These are phyloP conservation scores for Sceloporus tristichus DNA, from an alignment of 2,113 vertebrate species.

Conservation along the genomic window DNA sequence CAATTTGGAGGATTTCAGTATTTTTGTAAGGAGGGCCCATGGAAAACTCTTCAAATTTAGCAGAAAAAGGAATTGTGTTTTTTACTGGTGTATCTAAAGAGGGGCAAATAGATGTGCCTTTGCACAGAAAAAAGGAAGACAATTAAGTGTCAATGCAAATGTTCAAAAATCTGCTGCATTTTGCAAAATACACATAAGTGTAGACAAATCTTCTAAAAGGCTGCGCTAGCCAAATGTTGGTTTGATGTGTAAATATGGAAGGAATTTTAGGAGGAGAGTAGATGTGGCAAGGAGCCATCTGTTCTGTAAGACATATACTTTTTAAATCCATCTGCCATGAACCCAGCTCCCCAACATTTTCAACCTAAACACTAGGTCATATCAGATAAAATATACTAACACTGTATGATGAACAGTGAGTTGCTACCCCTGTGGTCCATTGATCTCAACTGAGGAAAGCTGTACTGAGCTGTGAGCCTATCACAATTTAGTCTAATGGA, in stretches of 20 bases:
- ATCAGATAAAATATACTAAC: slow-evolving; percentile 1
- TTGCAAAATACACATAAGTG: no score
- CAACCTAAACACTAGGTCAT: neutral
- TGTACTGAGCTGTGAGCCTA: slow-evolving; percentile 4
- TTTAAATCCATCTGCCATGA: neutral
- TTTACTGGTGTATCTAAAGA: no score
- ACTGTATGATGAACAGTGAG: neutral
- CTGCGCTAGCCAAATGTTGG: neutral
- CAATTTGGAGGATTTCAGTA: no score
- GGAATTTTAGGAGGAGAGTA: neutral
- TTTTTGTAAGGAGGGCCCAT: no score
- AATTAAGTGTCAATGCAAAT: no score
- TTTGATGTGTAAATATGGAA: neutral
- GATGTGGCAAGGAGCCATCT: neutral
- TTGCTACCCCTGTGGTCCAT: neutral
- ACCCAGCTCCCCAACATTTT: neutral
- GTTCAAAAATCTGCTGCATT: no score
- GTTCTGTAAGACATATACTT: neutral
- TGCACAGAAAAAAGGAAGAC: no score
- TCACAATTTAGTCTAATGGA: slow-evolving; percentile 25
- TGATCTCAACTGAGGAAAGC: neutral
- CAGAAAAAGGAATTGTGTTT: no score
- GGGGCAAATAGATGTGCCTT: no score
- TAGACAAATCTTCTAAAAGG: neutral
- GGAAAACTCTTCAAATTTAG: no score